A percentile compares a stretch with the other conserved stretches of the same genome.
Evolutionary conservation across 2,113 vertebrate genomes (phyloP).

Genomic region (Cariama cristata): DNA sequence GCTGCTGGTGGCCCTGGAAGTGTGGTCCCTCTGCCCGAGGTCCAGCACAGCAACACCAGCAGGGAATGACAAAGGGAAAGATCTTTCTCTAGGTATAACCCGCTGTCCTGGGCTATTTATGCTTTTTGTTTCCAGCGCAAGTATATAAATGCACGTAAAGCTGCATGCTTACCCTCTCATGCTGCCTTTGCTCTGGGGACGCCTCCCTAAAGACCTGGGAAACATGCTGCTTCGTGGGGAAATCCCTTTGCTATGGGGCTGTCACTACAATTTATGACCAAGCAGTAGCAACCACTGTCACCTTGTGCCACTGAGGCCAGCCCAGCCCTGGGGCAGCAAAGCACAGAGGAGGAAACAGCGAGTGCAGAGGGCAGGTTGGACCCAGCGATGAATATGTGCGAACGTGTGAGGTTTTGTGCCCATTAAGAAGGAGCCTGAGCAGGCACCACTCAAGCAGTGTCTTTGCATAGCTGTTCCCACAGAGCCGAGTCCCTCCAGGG

Average conservation of each 20-base stretch:
- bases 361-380: background rate
- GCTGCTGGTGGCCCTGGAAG: background rate
- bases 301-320: background rate
- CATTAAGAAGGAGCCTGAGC: background rate
- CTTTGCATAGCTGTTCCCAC: constrained; percentile 33
- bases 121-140: background rate
- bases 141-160: background rate
- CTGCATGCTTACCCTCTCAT: background rate
- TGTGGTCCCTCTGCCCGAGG: background rate
- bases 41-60: background rate
- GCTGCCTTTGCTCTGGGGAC: background rate
- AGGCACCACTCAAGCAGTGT: background rate
- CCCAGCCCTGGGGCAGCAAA: background rate
- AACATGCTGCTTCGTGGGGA: background rate
- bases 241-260: background rate
- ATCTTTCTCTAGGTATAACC: background rate
- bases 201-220: background rate
- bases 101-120: background rate
- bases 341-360: accelerated
- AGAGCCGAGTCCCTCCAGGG: background rate
- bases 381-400: background rate
- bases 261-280: background rate
- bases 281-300: background rate
- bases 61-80: background rate
- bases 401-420: background rate